A percentile compares a stretch with the other conserved stretches of the same genome.
Conservation (phyloP, 2,113 vertebrate genomes). For the Pelecanoides urinatrix region DNA sequence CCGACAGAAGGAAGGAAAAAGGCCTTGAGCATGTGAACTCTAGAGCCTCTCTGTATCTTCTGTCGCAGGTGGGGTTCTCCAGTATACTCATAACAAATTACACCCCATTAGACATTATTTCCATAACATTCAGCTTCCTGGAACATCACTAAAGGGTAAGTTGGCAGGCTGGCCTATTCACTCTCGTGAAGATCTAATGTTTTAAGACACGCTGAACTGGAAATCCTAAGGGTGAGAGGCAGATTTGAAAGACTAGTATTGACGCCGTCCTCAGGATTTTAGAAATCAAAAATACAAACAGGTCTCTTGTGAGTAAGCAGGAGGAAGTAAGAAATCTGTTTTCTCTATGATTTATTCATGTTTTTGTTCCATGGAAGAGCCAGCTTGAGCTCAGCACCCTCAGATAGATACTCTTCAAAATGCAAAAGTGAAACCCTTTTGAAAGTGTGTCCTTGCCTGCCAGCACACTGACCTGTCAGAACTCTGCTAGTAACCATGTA, state of each 20-base stretch:
- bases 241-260: background rate
- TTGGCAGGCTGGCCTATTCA: background rate
- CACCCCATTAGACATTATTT: background rate
- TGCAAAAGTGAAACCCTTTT: background rate
- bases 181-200: background rate
- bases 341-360: background rate
- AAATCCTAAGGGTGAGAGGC: background rate
- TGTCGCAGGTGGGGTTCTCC: background rate
- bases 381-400: background rate
- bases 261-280: background rate
- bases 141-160: background rate
- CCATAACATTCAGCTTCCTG: background rate
- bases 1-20: background rate
- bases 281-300: background rate
- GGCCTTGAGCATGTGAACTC: background rate
- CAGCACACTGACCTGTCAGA: background rate
- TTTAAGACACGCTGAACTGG: background rate
- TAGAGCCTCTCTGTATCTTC: background rate
- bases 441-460: background rate
- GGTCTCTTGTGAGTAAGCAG: background rate
- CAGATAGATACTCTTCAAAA: background rate
- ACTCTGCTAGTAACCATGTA: background rate
- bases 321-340: background rate
- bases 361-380: background rate
- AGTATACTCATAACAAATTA: background rate